Base-by-base conservation (phyloP, 2,888 invertebrate genomes). In the Octodonta nipae region DNA sequence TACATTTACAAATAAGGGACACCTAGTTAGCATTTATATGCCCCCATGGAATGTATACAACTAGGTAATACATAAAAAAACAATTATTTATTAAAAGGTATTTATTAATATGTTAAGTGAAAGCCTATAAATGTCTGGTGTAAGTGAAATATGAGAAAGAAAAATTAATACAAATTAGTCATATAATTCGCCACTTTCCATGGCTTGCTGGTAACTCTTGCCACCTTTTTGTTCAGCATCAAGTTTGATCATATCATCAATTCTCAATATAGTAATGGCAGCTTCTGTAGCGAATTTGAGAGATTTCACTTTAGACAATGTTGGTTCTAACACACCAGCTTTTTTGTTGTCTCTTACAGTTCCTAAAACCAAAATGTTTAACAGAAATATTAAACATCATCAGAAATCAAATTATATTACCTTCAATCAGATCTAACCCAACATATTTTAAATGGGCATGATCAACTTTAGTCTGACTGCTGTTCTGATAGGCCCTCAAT, bases 221-320 rank as follows among this genome's bases (percentile, higher is more conserved):
- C 76, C 75, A 33, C 61, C 71, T 43, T 76, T 77, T 32, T 74
- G 78, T 52, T 88, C 87, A 0, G 89, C 81, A 63, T 92, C 85
- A 35, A 99, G 67, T 59, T 91, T 93, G 60, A 99, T 99, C 83
- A 98, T 85, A 64, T 99, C 98, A 58, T 99, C 98, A 53, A 99
- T 99, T 55, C 98, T 78, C 39, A 98, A 73, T 61, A 99, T 98
- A 13, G 98, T 99, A 56, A 99, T 99, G 24, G 98, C 98, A 3
- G 98, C 98, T 66, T 99, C 98, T 0, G 98, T 99, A 22, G 98
- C 98, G 64, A 99, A 98, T 67, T 99, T 99, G 17, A 99, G 68
- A 3, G 92, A 85, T 58, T 99, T 99, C 37, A 96, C 78, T 68
- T 99, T 98, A 11, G 95, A 95, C 55, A 99, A 77, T 8, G 93